Base-by-base conservation (phyloP, 2,888 invertebrate species). In the Mesoligia furuncula region DNA sequence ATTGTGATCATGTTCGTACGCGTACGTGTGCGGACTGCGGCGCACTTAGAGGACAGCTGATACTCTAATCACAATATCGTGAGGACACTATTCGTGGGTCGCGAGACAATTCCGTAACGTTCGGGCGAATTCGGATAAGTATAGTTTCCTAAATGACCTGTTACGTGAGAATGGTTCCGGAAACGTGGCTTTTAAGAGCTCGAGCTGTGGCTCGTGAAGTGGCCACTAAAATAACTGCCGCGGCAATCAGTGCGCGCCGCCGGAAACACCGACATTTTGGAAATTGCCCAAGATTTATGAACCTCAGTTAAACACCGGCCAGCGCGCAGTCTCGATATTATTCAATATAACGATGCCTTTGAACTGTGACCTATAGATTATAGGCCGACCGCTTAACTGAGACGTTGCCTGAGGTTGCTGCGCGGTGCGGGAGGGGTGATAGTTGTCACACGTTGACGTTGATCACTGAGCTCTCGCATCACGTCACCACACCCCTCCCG, bases 211-310 rank as follows among this genome's bases (percentile, higher is more conserved):
- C 64, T 71, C 64, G 73, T 54, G 51, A 54, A 80, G 51, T 80
- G 85, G 31, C 61, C 54, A 42, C 66, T 73, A 27, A 51, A 80
- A 80, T 67, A 67, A 67, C n/a, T 71, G 24, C 42, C 66, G 54
- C 8, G 54, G 51, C 69, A 66, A 39, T 45, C 31, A 48, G 27
- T 8, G n/a, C 48, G 54, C 57, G 24, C 36, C 36, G 69, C 51
- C 66, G 68, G 83, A 73, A 77, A 66, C 78, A 17, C 66, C 59
- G 70, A 62, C 69, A 59, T 70, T 77, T 73, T 70, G 51, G 62
- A 77, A 78, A 71, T 71, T 83, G 36, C 59, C 20, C 66, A 59
- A 71, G 66, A 86, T 70, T 83, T 78, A 86, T 83, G 83, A 83
- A 67, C 54, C 62, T 51, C 69, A 15, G 69, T 64, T 61, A 54